phyloP scores from a whole-genome alignment of 2,888 invertebrate genomes.

The Carcina quercana region DNA sequence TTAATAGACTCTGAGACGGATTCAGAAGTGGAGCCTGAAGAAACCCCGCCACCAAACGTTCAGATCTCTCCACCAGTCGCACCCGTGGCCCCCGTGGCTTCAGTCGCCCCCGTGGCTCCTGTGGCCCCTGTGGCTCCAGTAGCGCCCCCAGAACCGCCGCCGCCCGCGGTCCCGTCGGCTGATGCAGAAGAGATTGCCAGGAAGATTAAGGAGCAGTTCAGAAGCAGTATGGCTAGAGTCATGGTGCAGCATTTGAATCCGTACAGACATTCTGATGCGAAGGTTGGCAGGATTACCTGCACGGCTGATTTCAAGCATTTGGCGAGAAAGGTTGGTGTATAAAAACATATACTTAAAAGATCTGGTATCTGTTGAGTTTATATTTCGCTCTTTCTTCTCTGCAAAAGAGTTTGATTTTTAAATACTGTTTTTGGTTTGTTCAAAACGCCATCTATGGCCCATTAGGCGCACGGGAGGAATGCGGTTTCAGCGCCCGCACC shows the following conservation, averaged over 20 bases:
- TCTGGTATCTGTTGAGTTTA: no score
- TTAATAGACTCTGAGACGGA: conserved; percentile 54
- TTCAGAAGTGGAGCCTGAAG: conserved; percentile 30
- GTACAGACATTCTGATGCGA: conserved; percentile 89
- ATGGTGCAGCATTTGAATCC: conserved; percentile 92
- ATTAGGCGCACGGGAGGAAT: no score
- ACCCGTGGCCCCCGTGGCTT: not conserved
- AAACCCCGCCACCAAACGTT: conserved; percentile 11
- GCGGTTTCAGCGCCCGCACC: no score
- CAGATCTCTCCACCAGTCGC: not conserved
- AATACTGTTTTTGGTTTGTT: no score
- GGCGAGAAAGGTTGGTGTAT: conserved; percentile 85
- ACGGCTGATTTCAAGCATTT: conserved; percentile 96
- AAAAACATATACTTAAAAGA: no score
- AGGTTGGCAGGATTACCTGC: conserved; percentile 87
- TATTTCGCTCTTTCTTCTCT: no score
- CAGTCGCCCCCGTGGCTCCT: not conserved
- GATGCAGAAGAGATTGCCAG: conserved; percentile 71
- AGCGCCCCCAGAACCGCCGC: not conserved
- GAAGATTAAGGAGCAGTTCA: conserved; percentile 85
- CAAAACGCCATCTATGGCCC: no score
- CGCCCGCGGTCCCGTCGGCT: conserved; percentile 8
- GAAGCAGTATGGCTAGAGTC: conserved; percentile 81
- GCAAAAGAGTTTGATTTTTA: no score
- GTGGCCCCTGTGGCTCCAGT: not conserved